These are phyloP conservation scores for Dryobotodes eremita DNA, from an alignment of 2,888 invertebrate genomes.

Conservation along the genomic window DNA sequence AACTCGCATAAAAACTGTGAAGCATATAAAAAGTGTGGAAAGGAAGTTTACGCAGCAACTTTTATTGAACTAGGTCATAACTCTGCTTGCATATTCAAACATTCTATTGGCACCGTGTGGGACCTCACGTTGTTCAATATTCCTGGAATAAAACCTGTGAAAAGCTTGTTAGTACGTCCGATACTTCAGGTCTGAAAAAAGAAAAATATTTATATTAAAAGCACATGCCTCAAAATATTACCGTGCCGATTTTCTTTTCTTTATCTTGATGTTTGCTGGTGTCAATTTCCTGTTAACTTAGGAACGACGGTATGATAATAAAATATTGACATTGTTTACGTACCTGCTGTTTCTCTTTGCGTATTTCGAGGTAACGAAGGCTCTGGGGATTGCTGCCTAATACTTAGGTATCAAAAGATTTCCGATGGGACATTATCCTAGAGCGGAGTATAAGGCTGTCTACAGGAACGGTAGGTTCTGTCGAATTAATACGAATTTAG, in stretches of 20 bases:
- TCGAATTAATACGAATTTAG: constrained; percentile 51
- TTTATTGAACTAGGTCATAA: constrained; percentile 69
- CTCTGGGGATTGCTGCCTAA: constrained; percentile 71
- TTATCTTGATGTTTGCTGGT: constrained; percentile 30
- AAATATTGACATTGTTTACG: constrained; percentile 59
- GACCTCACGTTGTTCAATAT: constrained; percentile 40
- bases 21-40: constrained; percentile 59
- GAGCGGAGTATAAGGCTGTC: constrained; percentile 68
- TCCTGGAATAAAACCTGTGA: constrained; percentile 37
- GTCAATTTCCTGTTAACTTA: constrained; percentile 55
- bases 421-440: constrained; percentile 70
- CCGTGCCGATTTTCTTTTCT: constrained; percentile 25
- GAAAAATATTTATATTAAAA: constrained; percentile 4
- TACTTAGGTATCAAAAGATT: constrained; percentile 74
- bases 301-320: constrained; percentile 44
- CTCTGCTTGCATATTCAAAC: constrained; percentile 56
- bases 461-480: constrained; percentile 47
- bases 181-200: constrained; percentile 8
- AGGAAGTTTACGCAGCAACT: constrained; percentile 66
- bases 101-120: constrained; percentile 43
- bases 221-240: constrained; percentile 4
- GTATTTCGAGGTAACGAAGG: constrained; percentile 70
- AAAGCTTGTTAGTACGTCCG: constrained; percentile 29
- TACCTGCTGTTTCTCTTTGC: constrained; percentile 56
- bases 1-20: constrained; percentile 60